These are phyloP conservation scores for Oreochromis grahami DNA, from an alignment of 2,797 vertebrate genomes.

Conservation along the genomic window DNA sequence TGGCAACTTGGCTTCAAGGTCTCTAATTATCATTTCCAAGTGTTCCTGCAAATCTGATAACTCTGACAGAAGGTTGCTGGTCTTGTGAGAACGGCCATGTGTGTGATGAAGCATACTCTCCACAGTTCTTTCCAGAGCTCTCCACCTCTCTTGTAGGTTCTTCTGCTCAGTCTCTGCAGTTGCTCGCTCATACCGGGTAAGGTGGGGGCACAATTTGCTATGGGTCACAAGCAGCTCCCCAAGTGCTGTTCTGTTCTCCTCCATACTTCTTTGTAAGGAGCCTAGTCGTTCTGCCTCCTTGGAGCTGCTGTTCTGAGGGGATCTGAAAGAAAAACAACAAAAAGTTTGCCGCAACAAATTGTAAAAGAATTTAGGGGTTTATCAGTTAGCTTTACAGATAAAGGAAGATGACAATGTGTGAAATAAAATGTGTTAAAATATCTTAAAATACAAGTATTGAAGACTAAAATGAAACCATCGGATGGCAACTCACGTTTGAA, in stretches of 20 bases:
- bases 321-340: constrained; percentile 64
- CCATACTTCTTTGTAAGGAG: constrained; percentile 70
- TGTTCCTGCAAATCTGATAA: constrained; percentile 60
- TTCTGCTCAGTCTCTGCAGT: constrained; percentile 69
- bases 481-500: constrained; percentile 79
- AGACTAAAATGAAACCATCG: not conserved
- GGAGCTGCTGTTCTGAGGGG: constrained; percentile 71
- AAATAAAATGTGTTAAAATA: not conserved
- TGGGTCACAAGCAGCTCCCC: constrained; percentile 71
- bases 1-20: constrained; percentile 27
- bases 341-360: fast-evolving
- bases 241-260: constrained; percentile 75
- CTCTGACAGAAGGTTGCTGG: constrained; percentile 44
- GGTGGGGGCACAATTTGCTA: constrained; percentile 59
- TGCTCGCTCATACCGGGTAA: constrained; percentile 75
- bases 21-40: constrained; percentile 59
- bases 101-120: constrained; percentile 73
- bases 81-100: constrained; percentile 53
- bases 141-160: constrained; percentile 78
- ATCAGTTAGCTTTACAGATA: not conserved
- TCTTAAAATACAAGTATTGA: not conserved
- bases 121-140: constrained; percentile 66
- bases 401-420: not conserved
- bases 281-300: constrained; percentile 74
- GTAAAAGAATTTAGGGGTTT: not conserved